Conservation (phyloP, 2,888 invertebrate species). For the Agriopis marginaria region DNA sequence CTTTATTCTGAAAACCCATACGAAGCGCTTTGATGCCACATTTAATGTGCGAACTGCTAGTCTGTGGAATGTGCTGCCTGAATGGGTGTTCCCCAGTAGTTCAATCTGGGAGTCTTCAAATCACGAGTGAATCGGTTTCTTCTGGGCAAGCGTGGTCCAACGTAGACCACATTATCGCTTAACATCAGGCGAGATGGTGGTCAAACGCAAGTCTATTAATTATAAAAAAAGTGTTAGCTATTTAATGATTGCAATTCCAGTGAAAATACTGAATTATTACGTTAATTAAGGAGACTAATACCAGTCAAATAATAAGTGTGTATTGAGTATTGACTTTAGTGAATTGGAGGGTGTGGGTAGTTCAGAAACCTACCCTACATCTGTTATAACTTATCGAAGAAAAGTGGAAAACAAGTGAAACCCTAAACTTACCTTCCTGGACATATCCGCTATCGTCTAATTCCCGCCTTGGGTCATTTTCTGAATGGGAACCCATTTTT, state of each 20-base stretch:
- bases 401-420: background rate
- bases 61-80: no score
- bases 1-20: no score
- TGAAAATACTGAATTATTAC: background rate
- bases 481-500: constrained; percentile 66
- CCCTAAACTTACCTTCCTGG: constrained; percentile 61
- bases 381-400: background rate
- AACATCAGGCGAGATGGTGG: no score
- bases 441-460: constrained; percentile 69
- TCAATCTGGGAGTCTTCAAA: no score
- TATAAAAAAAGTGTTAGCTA: no score
- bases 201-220: no score
- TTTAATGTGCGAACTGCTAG: no score
- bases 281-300: background rate
- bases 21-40: no score
- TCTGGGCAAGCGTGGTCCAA: no score
- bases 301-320: background rate
- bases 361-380: background rate
- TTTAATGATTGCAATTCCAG: background rate
- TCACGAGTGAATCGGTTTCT: no score
- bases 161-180: no score
- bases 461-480: constrained; percentile 56
- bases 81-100: no score
- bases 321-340: background rate
- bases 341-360: background rate